Base-by-base conservation (phyloP, 1,140 invertebrate genomes). In the Samia ricini region DNA sequence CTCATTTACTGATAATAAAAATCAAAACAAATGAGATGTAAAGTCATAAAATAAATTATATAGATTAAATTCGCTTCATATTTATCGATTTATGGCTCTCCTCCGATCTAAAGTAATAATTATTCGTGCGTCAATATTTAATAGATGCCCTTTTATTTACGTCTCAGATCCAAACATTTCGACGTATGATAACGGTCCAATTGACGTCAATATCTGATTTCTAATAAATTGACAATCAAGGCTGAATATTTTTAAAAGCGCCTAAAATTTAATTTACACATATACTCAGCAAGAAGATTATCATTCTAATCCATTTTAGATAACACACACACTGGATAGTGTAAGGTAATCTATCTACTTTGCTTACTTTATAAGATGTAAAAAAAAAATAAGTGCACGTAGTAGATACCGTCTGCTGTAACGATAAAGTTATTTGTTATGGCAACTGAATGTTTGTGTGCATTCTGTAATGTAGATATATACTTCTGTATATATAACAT, bases 381-480 rank as follows among this genome's bases (percentile, higher is more conserved):
- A n/a, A n/a, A n/a, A n/a, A n/a, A n/a, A n/a, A n/a, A n/a, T n/a
- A n/a, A n/a, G n/a, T n/a, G n/a, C n/a, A n/a, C n/a, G n/a, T n/a
- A n/a, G n/a, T n/a, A 42, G 1, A 42, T 42, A 15, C 2, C 5
- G 4, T 36, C 12, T 36, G 33, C 10, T 15, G 33, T 12, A 42
- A 42, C 15, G 33, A 42, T 10, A 42, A 42, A 10, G 10, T 12
- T 42, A 42, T 42, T 71, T 71, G 54, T 64, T 68, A 65, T 66
- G 63, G 51, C 50, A 64, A 61, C 60, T 49, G 50, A 54, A 62
- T 65, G 57, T 72, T 60, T 63, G 62, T 56, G 33, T 65, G 57
- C 24, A 67, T 24, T 69, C 33, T 42, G 33, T 54, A 24, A 60
- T 61, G 49, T 60, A 42, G 29, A 26, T 69, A 60, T 42, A n/a